These are phyloP conservation scores for Lethocerus indicus DNA, from an alignment of 1,140 invertebrate species.

Conservation along the genomic window DNA sequence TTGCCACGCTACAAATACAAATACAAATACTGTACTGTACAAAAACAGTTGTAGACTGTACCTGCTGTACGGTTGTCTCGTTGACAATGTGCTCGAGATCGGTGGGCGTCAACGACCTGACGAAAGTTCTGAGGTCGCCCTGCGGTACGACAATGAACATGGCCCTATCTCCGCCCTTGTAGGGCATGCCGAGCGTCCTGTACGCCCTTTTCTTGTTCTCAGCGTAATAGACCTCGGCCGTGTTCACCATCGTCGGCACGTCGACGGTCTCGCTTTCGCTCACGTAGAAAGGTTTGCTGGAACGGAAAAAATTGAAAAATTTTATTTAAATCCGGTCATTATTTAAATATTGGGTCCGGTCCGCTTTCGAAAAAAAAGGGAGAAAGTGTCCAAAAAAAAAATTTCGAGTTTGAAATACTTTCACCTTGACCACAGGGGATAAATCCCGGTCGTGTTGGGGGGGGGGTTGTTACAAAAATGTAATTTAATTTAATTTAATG, in stretches of 20 bases:
- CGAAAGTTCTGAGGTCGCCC: constrained; percentile 23
- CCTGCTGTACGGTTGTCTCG: constrained; percentile 22
- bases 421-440: no score
- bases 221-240: constrained; percentile 34
- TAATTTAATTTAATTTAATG: no score
- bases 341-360: background rate
- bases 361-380: no score
- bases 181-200: constrained; percentile 51
- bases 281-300: constrained; percentile 1
- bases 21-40: background rate
- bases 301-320: background rate
- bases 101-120: constrained; percentile 24
- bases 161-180: constrained; percentile 38
- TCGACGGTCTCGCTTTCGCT: constrained; percentile 26
- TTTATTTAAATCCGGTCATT: background rate
- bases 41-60: background rate
- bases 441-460: no score
- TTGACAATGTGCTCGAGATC: constrained; percentile 32
- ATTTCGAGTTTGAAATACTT: no score
- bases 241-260: constrained; percentile 47
- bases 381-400: no score
- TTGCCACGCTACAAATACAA: background rate
- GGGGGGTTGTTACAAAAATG: no score
- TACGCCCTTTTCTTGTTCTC: constrained; percentile 32
- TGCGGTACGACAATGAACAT: constrained; percentile 56